phyloP scores from a whole-genome alignment of 2,888 invertebrate genomes.

The Polyommatus icarus region DNA sequence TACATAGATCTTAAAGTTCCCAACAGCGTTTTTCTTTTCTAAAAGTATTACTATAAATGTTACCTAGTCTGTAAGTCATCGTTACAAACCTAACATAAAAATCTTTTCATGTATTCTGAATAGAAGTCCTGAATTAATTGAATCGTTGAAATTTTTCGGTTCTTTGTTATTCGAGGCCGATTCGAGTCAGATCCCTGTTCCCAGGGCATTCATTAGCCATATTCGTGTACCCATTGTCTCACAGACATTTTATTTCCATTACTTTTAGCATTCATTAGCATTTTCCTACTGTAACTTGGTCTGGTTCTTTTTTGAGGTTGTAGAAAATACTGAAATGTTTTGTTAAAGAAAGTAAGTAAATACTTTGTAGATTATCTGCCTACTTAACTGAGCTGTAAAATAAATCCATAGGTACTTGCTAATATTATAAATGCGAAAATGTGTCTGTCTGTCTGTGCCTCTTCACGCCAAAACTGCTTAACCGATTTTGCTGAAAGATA shows the following conservation, averaged over 20 bases:
- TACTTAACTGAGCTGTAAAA: background rate
- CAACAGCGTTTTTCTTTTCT: too few relatives aligned
- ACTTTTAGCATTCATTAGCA: background rate
- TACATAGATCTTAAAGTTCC: too few relatives aligned
- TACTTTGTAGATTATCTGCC: background rate
- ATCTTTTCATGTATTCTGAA: background rate
- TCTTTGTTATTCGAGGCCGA: constrained; percentile 24
- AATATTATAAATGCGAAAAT: too few relatives aligned
- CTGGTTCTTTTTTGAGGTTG: background rate
- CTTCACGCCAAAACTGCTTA: too few relatives aligned
- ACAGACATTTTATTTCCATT: constrained; percentile 11
- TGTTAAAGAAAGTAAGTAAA: background rate
- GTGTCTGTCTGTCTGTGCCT: too few relatives aligned
- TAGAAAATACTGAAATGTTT: background rate
- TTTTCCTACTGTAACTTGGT: background rate
- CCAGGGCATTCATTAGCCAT: constrained; percentile 8
- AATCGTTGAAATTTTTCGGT: background rate
- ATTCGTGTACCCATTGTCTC: constrained; percentile 14
- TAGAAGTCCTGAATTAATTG: background rate
- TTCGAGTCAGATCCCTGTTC: background rate
- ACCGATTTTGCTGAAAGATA: too few relatives aligned
- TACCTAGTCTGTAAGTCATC: background rate
- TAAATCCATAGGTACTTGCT: too few relatives aligned
- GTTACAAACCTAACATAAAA: background rate
- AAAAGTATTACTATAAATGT: too few relatives aligned